Evolutionary conservation across 2,888 invertebrate genomes (phyloP).

Genomic region (Andrena haemorrhoa): DNA sequence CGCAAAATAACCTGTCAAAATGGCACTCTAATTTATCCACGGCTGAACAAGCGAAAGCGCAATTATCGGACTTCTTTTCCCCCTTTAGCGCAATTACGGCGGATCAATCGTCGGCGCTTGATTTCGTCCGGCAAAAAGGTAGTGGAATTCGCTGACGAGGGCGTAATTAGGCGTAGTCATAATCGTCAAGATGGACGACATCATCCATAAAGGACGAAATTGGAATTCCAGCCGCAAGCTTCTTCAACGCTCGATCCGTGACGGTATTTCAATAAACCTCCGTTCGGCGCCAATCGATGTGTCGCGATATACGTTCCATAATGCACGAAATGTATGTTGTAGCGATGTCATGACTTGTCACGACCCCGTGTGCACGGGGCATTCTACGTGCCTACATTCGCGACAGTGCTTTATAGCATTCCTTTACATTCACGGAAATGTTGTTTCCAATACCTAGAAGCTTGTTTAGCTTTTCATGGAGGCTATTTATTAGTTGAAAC

Average conservation of each 20-base stretch:
- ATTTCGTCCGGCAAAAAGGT: slow-evolving; percentile 28
- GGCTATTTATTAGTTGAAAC: no score
- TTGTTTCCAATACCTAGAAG: no score
- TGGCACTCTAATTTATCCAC: background rate
- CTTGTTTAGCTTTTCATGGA: no score
- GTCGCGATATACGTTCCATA: slow-evolving; percentile 29
- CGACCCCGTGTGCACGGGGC: no score
- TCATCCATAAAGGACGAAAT: slow-evolving; percentile 76
- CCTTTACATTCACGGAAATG: no score
- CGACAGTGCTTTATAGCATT: no score
- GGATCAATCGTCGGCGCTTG: slow-evolving; percentile 24
- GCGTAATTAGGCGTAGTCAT: slow-evolving; percentile 74
- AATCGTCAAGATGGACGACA: slow-evolving; percentile 71
- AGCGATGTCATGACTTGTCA: no score
- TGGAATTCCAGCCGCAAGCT: slow-evolving; percentile 79
- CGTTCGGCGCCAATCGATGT: slow-evolving; percentile 57
- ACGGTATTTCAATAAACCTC: slow-evolving; percentile 82
- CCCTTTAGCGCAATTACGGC: slow-evolving; percentile 21
- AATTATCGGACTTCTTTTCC: slow-evolving; percentile 17
- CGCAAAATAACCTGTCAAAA: background rate
- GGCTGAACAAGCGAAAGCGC: background rate
- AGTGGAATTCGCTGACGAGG: slow-evolving; percentile 53
- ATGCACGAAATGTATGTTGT: background rate
- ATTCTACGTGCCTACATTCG: no score
- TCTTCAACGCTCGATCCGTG: slow-evolving; percentile 79